A percentile compares a stretch with the other conserved stretches of the same genome.
phyloP scores from a whole-genome alignment of 1,140 invertebrate genomes.

The Drosophila ercepeae region DNA sequence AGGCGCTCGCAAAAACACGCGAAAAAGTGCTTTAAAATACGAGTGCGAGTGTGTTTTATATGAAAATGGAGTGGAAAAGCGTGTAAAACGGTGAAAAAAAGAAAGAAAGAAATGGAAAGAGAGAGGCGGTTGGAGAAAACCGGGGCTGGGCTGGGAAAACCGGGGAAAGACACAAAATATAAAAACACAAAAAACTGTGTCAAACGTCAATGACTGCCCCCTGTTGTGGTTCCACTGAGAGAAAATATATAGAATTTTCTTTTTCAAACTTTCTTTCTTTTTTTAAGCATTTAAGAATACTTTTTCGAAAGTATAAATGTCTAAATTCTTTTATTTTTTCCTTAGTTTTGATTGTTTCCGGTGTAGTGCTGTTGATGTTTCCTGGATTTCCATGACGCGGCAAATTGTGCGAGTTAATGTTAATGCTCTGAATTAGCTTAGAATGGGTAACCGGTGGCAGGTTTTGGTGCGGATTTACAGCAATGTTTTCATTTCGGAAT shows the following conservation, averaged over 20 bases:
- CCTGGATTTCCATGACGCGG: conserved; percentile 50
- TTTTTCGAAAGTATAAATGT: background rate
- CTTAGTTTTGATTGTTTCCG: no score
- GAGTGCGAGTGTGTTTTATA: conserved; percentile 51
- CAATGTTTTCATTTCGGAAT: conserved; percentile 33
- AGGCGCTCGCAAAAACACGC: conserved; percentile 42
- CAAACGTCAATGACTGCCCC: conserved; percentile 71
- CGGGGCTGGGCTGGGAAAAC: conserved; percentile 53
- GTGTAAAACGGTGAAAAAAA: conserved; percentile 49
- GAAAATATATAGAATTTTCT: background rate
- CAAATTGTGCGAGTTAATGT: conserved; percentile 76
- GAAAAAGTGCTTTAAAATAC: conserved; percentile 68
- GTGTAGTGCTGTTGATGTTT: conserved; percentile 32
- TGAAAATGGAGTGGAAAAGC: conserved; percentile 68
- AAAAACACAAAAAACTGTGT: conserved; percentile 51
- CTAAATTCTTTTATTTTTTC: no score
- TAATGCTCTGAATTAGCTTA: conserved; percentile 77
- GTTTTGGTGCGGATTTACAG: conserved; percentile 28
- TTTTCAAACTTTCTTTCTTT: background rate
- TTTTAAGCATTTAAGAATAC: background rate
- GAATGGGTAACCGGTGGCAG: conserved; percentile 44
- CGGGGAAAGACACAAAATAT: conserved; percentile 45
- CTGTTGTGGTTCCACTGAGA: conserved; percentile 7
- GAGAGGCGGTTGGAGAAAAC: conserved; percentile 59
- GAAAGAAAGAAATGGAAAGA: conserved; percentile 44